Evolutionary conservation across 1,140 invertebrate species (phyloP).

Genomic region (Pseudomyrmex sp.): DNA sequence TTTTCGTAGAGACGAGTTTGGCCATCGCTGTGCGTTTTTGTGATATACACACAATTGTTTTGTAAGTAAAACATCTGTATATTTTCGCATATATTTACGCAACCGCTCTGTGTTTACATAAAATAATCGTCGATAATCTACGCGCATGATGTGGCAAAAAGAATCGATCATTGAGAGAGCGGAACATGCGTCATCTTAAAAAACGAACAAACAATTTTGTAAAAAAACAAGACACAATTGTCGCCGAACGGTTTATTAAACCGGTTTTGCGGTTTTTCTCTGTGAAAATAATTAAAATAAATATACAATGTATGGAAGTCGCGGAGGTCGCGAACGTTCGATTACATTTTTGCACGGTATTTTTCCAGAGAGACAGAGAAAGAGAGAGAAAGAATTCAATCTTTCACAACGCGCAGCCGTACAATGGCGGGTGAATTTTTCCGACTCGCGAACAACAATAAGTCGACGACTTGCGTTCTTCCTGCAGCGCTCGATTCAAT

Average conservation of each 20-base stretch:
- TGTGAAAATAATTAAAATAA: conserved; percentile 8
- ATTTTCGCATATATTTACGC: too few species aligned
- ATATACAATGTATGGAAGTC: background rate
- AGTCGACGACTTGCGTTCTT: background rate
- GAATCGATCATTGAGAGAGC: background rate
- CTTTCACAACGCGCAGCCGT: background rate
- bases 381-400: background rate
- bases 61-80: too few species aligned
- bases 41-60: too few species aligned
- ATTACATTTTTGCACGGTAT: background rate
- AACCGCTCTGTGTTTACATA: background rate
- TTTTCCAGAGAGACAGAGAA: background rate
- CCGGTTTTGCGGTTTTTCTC: background rate
- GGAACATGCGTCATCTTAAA: background rate
- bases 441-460: background rate
- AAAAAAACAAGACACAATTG: background rate
- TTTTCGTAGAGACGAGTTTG: too few species aligned
- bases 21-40: too few species aligned
- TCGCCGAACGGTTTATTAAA: background rate
- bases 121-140: background rate
- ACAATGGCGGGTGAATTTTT: background rate
- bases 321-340: too few species aligned
- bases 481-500: conserved; percentile 10
- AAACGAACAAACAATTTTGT: background rate
- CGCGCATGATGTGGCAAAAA: background rate